These are phyloP conservation scores for Acanthosepion pharaonis DNA, from an alignment of 2,888 invertebrate genomes.

Conservation along the genomic window DNA sequence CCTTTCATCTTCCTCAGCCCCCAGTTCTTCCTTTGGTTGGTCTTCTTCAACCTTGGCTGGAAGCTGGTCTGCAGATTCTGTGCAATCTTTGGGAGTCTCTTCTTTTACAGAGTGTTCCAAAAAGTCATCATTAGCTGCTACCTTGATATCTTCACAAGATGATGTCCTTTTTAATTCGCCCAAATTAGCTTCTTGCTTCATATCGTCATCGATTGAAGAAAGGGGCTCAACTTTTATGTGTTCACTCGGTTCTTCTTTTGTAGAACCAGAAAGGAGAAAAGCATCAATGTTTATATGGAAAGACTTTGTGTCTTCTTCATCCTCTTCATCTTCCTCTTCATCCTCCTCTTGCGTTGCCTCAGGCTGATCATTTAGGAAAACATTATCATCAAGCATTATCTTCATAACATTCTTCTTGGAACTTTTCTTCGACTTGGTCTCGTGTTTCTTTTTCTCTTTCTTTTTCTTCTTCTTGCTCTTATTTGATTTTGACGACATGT, in stretches of 20 bases:
- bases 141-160: constrained; percentile 46
- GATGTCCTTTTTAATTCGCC: neutral
- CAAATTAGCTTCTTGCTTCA: neutral
- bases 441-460: constrained; percentile 51
- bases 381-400: constrained; percentile 25
- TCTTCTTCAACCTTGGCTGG: constrained; percentile 43
- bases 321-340: neutral
- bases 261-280: neutral
- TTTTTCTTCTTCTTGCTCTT: constrained; percentile 54
- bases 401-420: constrained; percentile 43
- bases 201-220: neutral
- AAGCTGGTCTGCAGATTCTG: constrained; percentile 35
- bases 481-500: constrained; percentile 52
- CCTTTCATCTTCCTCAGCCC: neutral
- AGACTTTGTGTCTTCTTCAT: neutral
- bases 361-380: neutral
- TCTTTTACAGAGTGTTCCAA: constrained; percentile 44
- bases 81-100: constrained; percentile 8
- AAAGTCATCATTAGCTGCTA: constrained; percentile 33
- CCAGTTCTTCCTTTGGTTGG: constrained; percentile 44
- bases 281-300: neutral
- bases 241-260: neutral
- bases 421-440: constrained; percentile 48
- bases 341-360: neutral
- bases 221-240: neutral